Base-by-base conservation (phyloP, 2,113 vertebrate genomes). In the Bubo bubo region DNA sequence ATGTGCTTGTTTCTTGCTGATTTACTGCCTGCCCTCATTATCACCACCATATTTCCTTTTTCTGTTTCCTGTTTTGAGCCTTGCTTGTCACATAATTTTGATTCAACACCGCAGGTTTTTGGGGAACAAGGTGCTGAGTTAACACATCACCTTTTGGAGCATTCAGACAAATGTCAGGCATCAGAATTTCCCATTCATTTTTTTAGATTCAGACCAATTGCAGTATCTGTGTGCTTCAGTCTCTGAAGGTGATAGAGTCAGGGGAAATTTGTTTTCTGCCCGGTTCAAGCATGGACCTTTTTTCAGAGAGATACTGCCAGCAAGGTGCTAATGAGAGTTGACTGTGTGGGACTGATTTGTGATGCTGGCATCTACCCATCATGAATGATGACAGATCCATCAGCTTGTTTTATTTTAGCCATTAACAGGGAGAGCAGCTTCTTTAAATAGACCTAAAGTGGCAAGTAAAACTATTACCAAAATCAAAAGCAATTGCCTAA, bases 391-490 rank as follows among this genome's bases (percentile, higher is more conserved):
- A 50, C 45, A 92, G 56, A 64, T 84, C 58, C 39, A n/a, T 64
- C 63, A 68, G 12, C 16, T 35, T 86, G 52, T 71, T 88, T 90
- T 73, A 88, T 80, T 93, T 96, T 81, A 90, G 60, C 24, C 34
- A 24, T 74, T 77, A 81, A 32, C 6, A 53, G 35, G 66, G 24
- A 72, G 14, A 72, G 52, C 14, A 13, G 24, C 84, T 88, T 96
- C 92, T 94, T 95, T 88, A 95, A 97, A 91, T 45, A 66, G 17
- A 45, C 15, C 56, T 55, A n/a, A 79, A 96, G 84, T 52, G 89
- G 92, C 77, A 88, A 96, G 89, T 84, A 73, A 92, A 95, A 94
- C 90, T 93, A 55, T 86, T 95, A 53, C 76, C 86, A 79, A 91
- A 94, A 77, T 86, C 50, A 86, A 94, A 97, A 97, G 70, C 82